phyloP scores from a whole-genome alignment of 2,113 vertebrate genomes.

The Salvelinus sp. region DNA sequence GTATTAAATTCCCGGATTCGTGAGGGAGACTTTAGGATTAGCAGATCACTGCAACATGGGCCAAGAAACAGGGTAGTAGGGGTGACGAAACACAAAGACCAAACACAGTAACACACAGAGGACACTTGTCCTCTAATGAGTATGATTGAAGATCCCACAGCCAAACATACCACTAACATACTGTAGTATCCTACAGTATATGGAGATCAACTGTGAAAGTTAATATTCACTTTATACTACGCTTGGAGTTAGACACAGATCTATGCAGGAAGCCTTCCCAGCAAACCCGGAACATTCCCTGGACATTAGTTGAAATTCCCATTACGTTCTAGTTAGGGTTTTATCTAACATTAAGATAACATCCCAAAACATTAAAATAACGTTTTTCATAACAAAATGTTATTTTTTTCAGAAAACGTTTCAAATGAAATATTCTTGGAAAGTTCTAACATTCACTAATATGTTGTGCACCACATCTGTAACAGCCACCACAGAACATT shows the following conservation, averaged over 20 bases:
- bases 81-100: not conserved
- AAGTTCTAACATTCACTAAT: too few species aligned
- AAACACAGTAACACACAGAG: constrained; percentile 14
- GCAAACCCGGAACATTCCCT: not conserved
- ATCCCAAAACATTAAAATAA: too few species aligned
- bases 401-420: too few species aligned
- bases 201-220: too few species aligned
- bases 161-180: not conserved
- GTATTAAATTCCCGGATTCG: constrained; percentile 55
- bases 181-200: not conserved
- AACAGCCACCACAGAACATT: too few species aligned
- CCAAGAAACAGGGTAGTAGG: too few species aligned
- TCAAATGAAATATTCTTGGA: too few species aligned
- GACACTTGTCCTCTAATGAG: not conserved
- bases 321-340: too few species aligned
- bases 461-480: too few species aligned
- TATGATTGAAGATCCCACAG: not conserved
- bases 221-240: not conserved
- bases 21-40: constrained; percentile 51
- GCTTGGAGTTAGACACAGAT: not conserved
- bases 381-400: too few species aligned
- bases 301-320: too few species aligned
- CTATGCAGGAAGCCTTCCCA: not conserved
- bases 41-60: constrained; percentile 14
- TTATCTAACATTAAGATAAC: too few species aligned